A percentile compares a stretch with the other conserved stretches of the same genome.
These are phyloP conservation scores for Cotesia congregata DNA, from an alignment of 2,888 invertebrate genomes.

Conservation along the genomic window DNA sequence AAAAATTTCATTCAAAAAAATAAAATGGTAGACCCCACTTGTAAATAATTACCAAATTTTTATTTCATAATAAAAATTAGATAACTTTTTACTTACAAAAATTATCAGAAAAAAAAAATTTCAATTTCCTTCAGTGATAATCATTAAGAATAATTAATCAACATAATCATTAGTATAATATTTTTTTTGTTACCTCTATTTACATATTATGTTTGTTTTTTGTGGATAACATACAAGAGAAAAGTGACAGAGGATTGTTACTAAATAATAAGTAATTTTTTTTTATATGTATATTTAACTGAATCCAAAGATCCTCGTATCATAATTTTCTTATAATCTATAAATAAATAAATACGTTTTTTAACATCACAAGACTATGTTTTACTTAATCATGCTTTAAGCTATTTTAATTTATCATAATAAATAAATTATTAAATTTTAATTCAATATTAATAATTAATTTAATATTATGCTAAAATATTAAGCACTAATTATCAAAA, in stretches of 20 bases:
- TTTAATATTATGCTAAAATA: not conserved
- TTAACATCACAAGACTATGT: conserved; percentile 49
- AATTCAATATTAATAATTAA: not conserved
- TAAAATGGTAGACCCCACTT: no score
- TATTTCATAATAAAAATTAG: no score
- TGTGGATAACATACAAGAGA: not conserved
- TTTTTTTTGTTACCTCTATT: not conserved
- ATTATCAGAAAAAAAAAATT: not conserved
- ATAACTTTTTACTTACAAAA: not conserved
- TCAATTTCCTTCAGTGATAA: not conserved
- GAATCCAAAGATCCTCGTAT: conserved; percentile 59
- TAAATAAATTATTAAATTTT: conserved; percentile 24
- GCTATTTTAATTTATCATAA: conserved; percentile 16
- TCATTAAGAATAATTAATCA: not conserved
- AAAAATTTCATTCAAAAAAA: no score
- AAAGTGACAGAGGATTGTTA: conserved; percentile 35
- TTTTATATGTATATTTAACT: conserved; percentile 50
- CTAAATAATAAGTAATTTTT: conserved; percentile 54
- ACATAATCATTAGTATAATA: not conserved
- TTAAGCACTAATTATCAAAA: conserved; percentile 3
- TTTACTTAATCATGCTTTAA: conserved; percentile 43
- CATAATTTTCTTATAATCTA: conserved; percentile 52
- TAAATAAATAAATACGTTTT: conserved; percentile 54
- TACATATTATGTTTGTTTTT: not conserved
- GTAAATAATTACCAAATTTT: no score